A percentile compares a stretch with the other conserved stretches of the same genome.
Evolutionary conservation across 2,797 vertebrate genomes (phyloP).

Genomic region (Emys orbicularis): DNA sequence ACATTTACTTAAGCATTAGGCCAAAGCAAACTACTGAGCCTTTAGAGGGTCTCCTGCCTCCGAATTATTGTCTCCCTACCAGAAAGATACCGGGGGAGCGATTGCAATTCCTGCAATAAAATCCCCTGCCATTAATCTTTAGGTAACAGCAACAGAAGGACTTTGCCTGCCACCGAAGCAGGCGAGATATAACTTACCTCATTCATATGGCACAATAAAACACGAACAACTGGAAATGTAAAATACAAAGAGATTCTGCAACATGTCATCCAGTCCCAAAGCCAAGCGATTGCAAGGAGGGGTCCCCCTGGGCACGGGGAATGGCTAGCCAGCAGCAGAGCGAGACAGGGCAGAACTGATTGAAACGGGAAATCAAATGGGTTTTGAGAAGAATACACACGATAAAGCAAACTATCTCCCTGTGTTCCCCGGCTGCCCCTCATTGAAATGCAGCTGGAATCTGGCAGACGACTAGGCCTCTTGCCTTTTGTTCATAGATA

Average conservation of each 20-base stretch:
- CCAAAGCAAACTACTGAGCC: not conserved
- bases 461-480: rapidly evolving
- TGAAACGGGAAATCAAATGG: not conserved
- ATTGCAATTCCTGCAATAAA: not conserved
- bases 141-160: not conserved
- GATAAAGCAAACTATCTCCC: not conserved
- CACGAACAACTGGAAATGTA: not conserved
- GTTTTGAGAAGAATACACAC: not conserved
- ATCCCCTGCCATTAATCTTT: not conserved
- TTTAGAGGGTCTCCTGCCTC: not conserved
- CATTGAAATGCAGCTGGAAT: not conserved
- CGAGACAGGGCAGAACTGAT: not conserved
- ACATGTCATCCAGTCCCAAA: not conserved
- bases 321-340: not conserved
- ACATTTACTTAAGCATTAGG: not conserved
- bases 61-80: not conserved
- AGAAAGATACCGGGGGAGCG: not conserved
- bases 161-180: not conserved
- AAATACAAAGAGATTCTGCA: not conserved
- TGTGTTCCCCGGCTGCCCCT: rapidly evolving
- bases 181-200: not conserved
- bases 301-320: not conserved
- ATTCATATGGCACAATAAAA: not conserved
- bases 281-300: not conserved
- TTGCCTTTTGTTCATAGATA: rapidly evolving